These are phyloP conservation scores for Ceraclea dissimilis DNA, from an alignment of 2,888 invertebrate species.

Conservation along the genomic window DNA sequence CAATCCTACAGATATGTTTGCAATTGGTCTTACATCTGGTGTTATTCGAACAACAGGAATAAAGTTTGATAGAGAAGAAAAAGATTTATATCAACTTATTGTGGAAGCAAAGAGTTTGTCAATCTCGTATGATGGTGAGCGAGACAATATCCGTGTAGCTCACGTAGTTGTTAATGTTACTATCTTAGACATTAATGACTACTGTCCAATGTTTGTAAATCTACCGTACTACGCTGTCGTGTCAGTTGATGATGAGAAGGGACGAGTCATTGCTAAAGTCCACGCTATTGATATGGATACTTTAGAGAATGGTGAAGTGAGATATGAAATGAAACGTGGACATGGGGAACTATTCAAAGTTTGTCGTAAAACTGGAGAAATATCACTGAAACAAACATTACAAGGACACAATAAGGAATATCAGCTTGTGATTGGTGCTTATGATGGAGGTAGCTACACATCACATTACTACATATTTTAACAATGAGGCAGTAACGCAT, in stretches of 20 bases:
- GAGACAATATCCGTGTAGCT: conserved; percentile 61
- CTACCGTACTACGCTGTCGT: conserved; percentile 90
- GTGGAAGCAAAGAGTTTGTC: conserved; percentile 58
- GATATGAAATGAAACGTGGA: conserved; percentile 85
- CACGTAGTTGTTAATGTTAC: conserved; percentile 78
- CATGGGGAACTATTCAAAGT: conserved; percentile 89
- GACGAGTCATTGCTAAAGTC: conserved; percentile 73
- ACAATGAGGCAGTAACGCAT: too few relatives aligned
- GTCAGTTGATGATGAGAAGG: conserved; percentile 76
- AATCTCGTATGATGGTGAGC: conserved; percentile 18
- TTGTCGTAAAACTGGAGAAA: conserved; percentile 76
- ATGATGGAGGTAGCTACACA: conserved; percentile 85
- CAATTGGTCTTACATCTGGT: conserved; percentile 83
- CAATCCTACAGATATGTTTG: conserved; percentile 80
- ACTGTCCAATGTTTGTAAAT: conserved; percentile 88
- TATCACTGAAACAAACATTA: conserved; percentile 72
- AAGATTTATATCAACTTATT: conserved; percentile 74
- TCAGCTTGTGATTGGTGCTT: conserved; percentile 75
- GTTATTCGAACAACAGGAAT: conserved; percentile 78
- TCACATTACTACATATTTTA: too few relatives aligned
- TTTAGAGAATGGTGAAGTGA: conserved; percentile 83
- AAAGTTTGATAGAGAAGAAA: conserved; percentile 79
- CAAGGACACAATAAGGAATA: conserved; percentile 76
- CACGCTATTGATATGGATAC: conserved; percentile 86
- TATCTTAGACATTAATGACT: conserved; percentile 90